Evolutionary conservation across 2,888 invertebrate genomes (phyloP), one percentile per base, ranked within the genome.

Genomic region (Chydorus sphaericus): DNA sequence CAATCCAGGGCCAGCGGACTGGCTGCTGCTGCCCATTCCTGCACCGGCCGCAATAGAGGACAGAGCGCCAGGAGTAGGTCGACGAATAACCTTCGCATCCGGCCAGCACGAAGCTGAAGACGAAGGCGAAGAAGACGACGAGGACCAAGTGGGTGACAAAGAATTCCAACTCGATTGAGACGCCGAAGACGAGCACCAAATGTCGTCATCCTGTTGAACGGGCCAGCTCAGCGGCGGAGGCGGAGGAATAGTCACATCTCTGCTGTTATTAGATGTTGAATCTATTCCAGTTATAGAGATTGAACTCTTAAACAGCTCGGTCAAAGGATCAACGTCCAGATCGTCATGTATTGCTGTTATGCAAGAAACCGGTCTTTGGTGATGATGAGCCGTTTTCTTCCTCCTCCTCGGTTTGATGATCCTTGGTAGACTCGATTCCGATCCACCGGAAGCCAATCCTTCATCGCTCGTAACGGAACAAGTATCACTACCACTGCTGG

Each of bases 361-460:
- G n/a, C n/a, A n/a, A n/a, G 44, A 44, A 28, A 28, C 26, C 14
- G 23, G 14, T n/a, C 44, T 44, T 20, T 44, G 44, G 39, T 14
- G 39, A 16, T 39, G n/a, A n/a, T n/a, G n/a, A 20, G 50, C 20
- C 31, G 29, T n/a, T 39, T 89, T 90, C 80, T 89, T 90, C 67
- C 89, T 80, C 54, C 90, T 78, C 52, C 90, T 75, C 6, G 89
- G 89, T 69, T 90, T 90, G 65, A 90, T 89, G 61, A 90, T 88
- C 63, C 90, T 77, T 61, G 89, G 89, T 66, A 89, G 72, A 71
- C 84, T 84, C 61, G 82, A 83, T 67, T 85, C 86, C 10, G 82
- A 76, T 58, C 73, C 74, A 58, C 80, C 79, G 11, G 58, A 56
- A 36, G 31, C 54, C 63, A 82, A 82, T 71, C 83, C 83, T 72